Percentiles rank a stretch among this genome's conserved stretches.
These are phyloP conservation scores for Therioaphis trifolii DNA, from an alignment of 2,888 invertebrate genomes.

Conservation along the genomic window DNA sequence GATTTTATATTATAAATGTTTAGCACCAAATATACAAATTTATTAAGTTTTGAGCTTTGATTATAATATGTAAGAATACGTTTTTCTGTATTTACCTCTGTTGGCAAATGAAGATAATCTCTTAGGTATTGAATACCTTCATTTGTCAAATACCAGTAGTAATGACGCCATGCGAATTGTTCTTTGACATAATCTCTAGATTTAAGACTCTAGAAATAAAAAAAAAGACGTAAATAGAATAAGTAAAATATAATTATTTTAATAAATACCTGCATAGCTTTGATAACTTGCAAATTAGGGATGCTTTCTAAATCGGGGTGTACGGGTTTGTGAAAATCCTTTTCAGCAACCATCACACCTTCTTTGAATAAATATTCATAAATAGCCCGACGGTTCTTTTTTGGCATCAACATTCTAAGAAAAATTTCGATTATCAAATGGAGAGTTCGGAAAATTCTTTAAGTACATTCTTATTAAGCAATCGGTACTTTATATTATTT, in stretches of 20 bases:
- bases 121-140: constrained; percentile 97
- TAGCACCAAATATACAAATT: too few species aligned
- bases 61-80: constrained; percentile 1
- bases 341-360: constrained; percentile 99
- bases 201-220: constrained; percentile 81
- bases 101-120: constrained; percentile 94
- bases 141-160: constrained; percentile 99
- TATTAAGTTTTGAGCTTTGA: too few species aligned
- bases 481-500: too few species aligned
- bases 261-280: constrained; percentile 87
- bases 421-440: constrained; percentile 63
- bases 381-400: constrained; percentile 94
- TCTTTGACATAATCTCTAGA: constrained; percentile 98
- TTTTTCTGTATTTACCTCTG: constrained; percentile 75
- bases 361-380: constrained; percentile 99
- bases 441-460: too few species aligned
- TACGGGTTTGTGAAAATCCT: constrained; percentile 97
- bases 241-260: neutral
- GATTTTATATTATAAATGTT: too few species aligned
- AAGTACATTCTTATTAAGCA: too few species aligned
- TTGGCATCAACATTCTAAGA: constrained; percentile 99
- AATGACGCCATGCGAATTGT: constrained; percentile 99
- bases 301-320: constrained; percentile 95
- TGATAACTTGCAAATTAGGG: constrained; percentile 98
- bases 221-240: neutral